phyloP scores from a whole-genome alignment of 37 sponge, comb jelly and placozoan genomes.

The Hexactinellida sp. region DNA sequence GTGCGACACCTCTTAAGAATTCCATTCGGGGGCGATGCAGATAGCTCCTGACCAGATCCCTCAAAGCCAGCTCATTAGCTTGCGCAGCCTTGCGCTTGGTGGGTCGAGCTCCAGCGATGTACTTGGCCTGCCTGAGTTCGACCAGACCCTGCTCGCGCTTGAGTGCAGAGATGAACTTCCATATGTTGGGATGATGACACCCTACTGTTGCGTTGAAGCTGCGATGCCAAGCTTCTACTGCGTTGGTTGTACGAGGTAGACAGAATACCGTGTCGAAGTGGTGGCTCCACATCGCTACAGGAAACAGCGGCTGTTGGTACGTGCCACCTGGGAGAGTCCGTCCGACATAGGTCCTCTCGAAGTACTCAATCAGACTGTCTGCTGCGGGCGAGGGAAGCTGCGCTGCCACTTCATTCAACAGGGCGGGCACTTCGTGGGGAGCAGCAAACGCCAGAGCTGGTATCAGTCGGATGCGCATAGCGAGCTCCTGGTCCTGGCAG shows the following conservation, averaged over 20 bases:
- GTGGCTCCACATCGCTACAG: not conserved
- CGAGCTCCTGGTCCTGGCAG: not conserved
- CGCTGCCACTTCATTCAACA: not conserved
- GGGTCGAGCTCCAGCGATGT: not conserved
- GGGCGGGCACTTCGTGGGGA: not conserved
- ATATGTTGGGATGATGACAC: not conserved
- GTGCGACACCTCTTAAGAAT: too few relatives aligned
- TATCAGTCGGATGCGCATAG: not conserved
- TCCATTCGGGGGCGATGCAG: too few relatives aligned
- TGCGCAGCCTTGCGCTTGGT: not conserved
- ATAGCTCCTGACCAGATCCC: too few relatives aligned
- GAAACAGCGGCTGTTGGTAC: not conserved
- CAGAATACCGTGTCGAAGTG: not conserved
- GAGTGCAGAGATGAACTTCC: not conserved
- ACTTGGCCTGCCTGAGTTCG: not conserved
- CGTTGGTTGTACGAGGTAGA: not conserved
- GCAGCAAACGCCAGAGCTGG: not conserved
- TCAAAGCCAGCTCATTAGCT: too few relatives aligned
- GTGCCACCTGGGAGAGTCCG: not conserved
- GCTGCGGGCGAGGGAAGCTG: not conserved
- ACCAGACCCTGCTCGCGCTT: not conserved
- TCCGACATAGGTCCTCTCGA: not conserved
- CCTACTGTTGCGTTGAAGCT: not conserved
- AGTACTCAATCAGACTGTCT: not conserved
- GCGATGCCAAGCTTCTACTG: constrained; percentile 7